Evolutionary conservation across 2,113 vertebrate species (phyloP).

Genomic region (Sigmodon hispidus): DNA sequence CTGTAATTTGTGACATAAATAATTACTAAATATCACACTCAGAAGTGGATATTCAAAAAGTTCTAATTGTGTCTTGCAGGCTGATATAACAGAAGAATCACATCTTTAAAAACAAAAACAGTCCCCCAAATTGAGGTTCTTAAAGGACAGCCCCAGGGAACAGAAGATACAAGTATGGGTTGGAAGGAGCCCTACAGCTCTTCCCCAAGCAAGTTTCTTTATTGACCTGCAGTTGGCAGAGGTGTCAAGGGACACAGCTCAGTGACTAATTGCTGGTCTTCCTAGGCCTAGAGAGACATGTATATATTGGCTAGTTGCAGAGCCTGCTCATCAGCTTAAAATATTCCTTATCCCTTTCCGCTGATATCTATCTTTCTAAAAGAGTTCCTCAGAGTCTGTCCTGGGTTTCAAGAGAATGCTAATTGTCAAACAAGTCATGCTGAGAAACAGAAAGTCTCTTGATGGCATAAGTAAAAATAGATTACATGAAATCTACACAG

Average conservation of each 20-base stretch:
- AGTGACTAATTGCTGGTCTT: background rate
- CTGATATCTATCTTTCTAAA: background rate
- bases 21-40: slow-evolving; percentile 73
- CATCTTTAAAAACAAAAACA: slow-evolving; percentile 55
- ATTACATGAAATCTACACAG: background rate
- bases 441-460: slow-evolving; percentile 36
- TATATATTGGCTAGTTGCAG: slow-evolving; percentile 34
- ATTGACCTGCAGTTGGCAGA: slow-evolving; percentile 55
- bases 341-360: background rate
- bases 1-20: slow-evolving; percentile 73
- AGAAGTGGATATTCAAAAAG: slow-evolving; percentile 71
- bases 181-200: slow-evolving; percentile 62
- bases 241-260: slow-evolving; percentile 36
- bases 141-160: slow-evolving; percentile 55
- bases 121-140: slow-evolving; percentile 47
- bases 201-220: slow-evolving; percentile 49
- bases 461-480: background rate
- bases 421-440: background rate
- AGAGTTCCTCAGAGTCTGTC: background rate
- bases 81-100: slow-evolving; percentile 72
- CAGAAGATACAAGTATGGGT: slow-evolving; percentile 69
- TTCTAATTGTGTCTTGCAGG: slow-evolving; percentile 66
- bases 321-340: slow-evolving; percentile 55
- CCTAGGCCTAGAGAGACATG: background rate
- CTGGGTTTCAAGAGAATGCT: background rate